phyloP scores from a whole-genome alignment of 2,888 invertebrate genomes.

The Erynnis tages region DNA sequence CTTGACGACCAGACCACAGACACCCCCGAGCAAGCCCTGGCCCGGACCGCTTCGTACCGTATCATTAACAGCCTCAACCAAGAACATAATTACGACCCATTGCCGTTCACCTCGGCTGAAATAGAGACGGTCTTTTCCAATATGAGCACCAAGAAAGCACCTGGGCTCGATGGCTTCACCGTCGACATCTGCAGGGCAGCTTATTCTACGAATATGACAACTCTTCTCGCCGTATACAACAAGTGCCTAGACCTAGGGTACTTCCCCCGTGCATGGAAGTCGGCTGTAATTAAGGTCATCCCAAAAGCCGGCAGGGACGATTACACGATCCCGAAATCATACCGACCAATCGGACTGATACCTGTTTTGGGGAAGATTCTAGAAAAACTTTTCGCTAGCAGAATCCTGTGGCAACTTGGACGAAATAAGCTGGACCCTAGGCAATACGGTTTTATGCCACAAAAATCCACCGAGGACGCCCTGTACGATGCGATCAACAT shows the following conservation, averaged over 20 bases:
- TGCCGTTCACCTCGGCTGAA: constrained; percentile 3
- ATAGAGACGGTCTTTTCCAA: neutral
- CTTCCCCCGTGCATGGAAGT: constrained; percentile 30
- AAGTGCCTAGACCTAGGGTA: constrained; percentile 20
- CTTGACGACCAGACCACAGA: constrained; percentile 12
- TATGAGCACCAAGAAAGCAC: constrained; percentile 28
- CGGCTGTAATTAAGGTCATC: constrained; percentile 18
- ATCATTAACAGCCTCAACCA: neutral
- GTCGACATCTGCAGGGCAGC: constrained; percentile 24
- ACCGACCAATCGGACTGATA: constrained; percentile 29
- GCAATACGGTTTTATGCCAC: constrained; percentile 33
- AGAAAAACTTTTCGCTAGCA: constrained; percentile 26
- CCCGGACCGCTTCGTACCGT: neutral
- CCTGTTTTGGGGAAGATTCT: constrained; percentile 28
- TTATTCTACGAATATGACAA: neutral
- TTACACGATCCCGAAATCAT: constrained; percentile 24
- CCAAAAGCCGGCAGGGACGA: constrained; percentile 7
- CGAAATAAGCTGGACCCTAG: constrained; percentile 1
- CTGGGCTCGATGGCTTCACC: constrained; percentile 28
- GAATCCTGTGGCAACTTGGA: constrained; percentile 22
- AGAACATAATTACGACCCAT: neutral
- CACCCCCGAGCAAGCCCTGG: neutral
- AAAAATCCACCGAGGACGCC: constrained; percentile 29
- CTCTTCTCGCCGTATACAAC: constrained; percentile 23
- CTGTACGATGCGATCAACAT: constrained; percentile 20